Percentiles rank a stretch among this genome's conserved stretches.
phyloP scores from a whole-genome alignment of 2,113 vertebrate genomes.

The Mus musculus region DNA sequence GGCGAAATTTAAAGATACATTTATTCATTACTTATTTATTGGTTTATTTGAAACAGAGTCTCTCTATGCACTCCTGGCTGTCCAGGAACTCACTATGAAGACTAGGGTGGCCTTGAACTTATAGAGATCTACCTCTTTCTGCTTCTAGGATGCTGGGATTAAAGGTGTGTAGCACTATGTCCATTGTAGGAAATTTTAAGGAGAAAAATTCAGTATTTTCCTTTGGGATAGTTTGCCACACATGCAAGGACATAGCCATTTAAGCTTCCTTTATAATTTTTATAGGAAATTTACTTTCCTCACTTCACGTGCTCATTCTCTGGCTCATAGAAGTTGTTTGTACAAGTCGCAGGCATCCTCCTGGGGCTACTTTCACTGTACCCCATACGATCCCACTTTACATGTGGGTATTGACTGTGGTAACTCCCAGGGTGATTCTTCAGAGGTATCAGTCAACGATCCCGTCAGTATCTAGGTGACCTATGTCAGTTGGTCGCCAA shows the following conservation, averaged over 20 bases:
- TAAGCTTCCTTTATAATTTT: slow-evolving; percentile 28
- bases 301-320: not conserved
- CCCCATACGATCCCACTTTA: not conserved
- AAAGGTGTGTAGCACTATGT: not conserved
- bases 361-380: not conserved
- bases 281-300: not conserved
- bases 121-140: not conserved
- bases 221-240: not conserved
- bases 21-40: not conserved
- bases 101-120: not conserved
- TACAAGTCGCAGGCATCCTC: not conserved
- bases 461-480: not conserved
- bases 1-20: not conserved
- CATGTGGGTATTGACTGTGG: not conserved
- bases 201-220: slow-evolving; percentile 7
- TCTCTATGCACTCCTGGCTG: not conserved
- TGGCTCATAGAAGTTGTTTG: not conserved
- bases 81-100: not conserved
- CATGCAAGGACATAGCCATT: not conserved
- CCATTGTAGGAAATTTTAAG: not conserved
- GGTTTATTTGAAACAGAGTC: not conserved
- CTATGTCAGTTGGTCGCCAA: not conserved
- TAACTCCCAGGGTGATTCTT: not conserved
- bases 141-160: not conserved
- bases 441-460: not conserved